Percentiles rank a stretch among this genome's conserved stretches.
phyloP scores from a whole-genome alignment of 1,140 invertebrate genomes.

The Caenorhabditis brenneri region DNA sequence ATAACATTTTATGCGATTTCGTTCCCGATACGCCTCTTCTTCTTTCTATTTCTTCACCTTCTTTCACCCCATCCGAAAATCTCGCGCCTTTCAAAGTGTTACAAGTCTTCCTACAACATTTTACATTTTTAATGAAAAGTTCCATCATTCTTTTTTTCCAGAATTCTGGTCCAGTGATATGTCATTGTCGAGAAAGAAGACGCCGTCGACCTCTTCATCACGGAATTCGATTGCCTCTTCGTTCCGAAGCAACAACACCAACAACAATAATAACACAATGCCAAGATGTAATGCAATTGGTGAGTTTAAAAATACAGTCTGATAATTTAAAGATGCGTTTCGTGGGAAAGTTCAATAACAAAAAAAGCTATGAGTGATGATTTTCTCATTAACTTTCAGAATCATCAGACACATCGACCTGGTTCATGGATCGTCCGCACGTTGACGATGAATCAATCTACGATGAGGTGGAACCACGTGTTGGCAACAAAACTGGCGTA shows the following conservation, averaged over 20 bases:
- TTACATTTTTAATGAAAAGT: not conserved
- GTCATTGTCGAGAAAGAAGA: constrained; percentile 31
- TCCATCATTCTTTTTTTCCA: not conserved
- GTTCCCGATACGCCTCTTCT: constrained; percentile 12
- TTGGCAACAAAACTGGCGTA: not conserved
- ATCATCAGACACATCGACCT: not conserved
- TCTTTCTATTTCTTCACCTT: not conserved
- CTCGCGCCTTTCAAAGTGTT: not conserved
- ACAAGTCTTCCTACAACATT: not conserved
- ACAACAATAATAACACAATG: constrained; percentile 13
- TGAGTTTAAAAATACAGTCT: too few relatives aligned
- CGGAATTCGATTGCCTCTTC: constrained; percentile 22
- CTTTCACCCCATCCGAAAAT: not conserved
- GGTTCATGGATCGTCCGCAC: constrained; percentile 10
- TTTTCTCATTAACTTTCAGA: too few relatives aligned
- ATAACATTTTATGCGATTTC: constrained; percentile 41
- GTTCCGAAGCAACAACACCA: not conserved
- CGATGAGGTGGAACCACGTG: constrained; percentile 8
- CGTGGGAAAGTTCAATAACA: too few relatives aligned
- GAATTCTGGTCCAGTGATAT: constrained; percentile 20
- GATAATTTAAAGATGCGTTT: too few relatives aligned
- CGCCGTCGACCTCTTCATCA: constrained; percentile 13
- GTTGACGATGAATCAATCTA: constrained; percentile 14
- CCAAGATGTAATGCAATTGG: not conserved
- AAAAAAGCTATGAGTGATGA: too few relatives aligned